Evolutionary conservation across 2,113 vertebrate genomes (phyloP), one percentile per base, ranked within the genome.

Genomic region (Heliornis fulica): DNA sequence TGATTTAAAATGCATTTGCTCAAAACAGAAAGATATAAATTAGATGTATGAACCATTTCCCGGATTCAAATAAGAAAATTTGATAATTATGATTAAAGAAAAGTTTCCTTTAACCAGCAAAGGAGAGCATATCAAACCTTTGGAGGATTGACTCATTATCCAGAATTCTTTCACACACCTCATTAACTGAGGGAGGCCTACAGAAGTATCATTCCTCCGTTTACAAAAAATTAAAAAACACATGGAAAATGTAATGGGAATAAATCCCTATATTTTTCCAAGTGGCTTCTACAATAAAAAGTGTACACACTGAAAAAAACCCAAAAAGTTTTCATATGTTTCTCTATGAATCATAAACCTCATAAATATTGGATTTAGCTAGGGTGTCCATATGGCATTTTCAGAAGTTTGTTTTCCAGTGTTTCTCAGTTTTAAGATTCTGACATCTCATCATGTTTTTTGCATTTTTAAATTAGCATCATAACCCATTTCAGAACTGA

Each of bases 321-420:
- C n/a, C n/a, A n/a, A 26, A 4, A 15, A 20, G 1, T 34, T 46
- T 41, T 29, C 4, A 29, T 0, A 2, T 19, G 1, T 21, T 38
- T 77, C 46, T 66, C 22, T 8, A 13, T 40, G 54, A 59, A 46
- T 74, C 45, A 8, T 64, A 34, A 81, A 54, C 17, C 2, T 64
- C 56, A 54, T n/a, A 31, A 20, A 15, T 53, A 5, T 10, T 40
- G 25, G 53, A 40, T 84, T 87, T 84, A 81, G 4, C 7, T 77
- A 59, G 4, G 20, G 63, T 81, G 7, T 3, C 1, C 12, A 40
- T 32, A 48, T 13, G 7, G 5, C 6, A 48, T 57, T 70, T 71
- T 79, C 26, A 68, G 15, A 71, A 22, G 48, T 43, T 32, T 81
- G 5, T 32, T 68, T 63, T 48, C 28, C 10, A 72, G 5, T 2